A percentile compares a stretch with the other conserved stretches of the same genome.
phyloP scores from a whole-genome alignment of 1,140 invertebrate genomes.

The Camponotus floridanus region DNA sequence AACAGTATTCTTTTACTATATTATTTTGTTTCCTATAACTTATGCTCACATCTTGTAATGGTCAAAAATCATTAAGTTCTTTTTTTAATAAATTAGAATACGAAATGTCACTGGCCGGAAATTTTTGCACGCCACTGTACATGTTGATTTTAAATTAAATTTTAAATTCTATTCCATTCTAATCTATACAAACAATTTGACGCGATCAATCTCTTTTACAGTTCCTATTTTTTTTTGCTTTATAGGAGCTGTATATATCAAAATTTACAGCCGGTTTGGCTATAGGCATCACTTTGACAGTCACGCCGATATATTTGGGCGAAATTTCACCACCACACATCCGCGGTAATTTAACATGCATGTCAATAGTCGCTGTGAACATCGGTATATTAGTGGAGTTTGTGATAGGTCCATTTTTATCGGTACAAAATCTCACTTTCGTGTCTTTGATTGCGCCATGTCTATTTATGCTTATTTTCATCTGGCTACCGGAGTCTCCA shows the following conservation, averaged over 20 bases:
- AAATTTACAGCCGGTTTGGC: constrained; percentile 87
- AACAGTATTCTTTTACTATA: no score
- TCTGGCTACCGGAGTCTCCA: no score
- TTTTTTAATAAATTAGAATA: no score
- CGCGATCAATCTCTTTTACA: constrained; percentile 11
- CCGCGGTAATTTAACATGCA: constrained; percentile 88
- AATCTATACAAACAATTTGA: constrained; percentile 1
- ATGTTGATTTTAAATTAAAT: neutral
- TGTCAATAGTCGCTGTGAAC: constrained; percentile 86
- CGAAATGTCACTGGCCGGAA: no score
- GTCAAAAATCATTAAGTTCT: no score
- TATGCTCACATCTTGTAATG: no score
- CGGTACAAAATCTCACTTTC: no score
- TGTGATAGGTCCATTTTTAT: no score
- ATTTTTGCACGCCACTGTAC: no score
- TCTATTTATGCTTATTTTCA: no score
- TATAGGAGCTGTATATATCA: constrained; percentile 65
- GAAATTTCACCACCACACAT: constrained; percentile 87
- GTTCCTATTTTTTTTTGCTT: neutral
- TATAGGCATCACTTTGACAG: constrained; percentile 88
- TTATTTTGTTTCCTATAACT: no score
- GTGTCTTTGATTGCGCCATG: no score
- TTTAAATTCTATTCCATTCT: neutral
- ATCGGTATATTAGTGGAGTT: constrained; percentile 90
- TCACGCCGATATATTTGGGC: constrained; percentile 88